Percentiles rank a stretch among this genome's conserved stretches.
These are phyloP conservation scores for Drosophila mayaguana DNA, from an alignment of 2,888 invertebrate genomes.

Conservation along the genomic window DNA sequence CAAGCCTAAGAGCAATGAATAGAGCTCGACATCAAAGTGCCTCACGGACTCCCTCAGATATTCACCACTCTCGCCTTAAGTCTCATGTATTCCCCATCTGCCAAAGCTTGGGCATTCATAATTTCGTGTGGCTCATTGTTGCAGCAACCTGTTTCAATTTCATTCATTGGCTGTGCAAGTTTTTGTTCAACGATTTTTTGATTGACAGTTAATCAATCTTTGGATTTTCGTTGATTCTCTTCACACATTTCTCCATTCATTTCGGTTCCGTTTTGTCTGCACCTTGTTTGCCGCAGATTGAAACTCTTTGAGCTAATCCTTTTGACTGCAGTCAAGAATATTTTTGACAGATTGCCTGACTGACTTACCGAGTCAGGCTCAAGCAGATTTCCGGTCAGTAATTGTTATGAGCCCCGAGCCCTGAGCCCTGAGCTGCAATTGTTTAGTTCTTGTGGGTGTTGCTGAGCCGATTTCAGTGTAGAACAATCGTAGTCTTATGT, in stretches of 20 bases:
- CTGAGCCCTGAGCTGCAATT: conserved; percentile 47
- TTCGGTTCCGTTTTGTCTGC: conserved; percentile 55
- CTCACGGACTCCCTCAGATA: conserved; percentile 4
- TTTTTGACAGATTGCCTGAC: conserved; percentile 72
- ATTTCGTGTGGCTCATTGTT: conserved; percentile 66
- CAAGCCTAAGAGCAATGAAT: conserved; percentile 38
- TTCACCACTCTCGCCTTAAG: conserved; percentile 5
- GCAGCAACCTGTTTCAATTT: conserved; percentile 66
- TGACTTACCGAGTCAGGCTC: conserved; percentile 39
- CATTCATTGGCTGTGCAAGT: conserved; percentile 58
- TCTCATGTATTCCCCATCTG: conserved; percentile 23
- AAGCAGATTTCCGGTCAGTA: conserved; percentile 77
- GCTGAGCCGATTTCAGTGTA: conserved; percentile 43
- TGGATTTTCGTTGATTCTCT: conserved; percentile 61
- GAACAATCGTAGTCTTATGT: conserved; percentile 4
- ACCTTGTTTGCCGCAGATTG: conserved; percentile 24
- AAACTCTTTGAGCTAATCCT: conserved; percentile 72
- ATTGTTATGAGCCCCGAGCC: conserved; percentile 53
- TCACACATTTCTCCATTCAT: conserved; percentile 68
- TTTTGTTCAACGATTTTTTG: conserved; percentile 34
- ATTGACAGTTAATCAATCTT: conserved; percentile 81
- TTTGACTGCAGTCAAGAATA: conserved; percentile 63
- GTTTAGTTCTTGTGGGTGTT: conserved; percentile 39
- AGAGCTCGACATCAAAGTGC: conserved; percentile 14
- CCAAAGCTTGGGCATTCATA: conserved; percentile 54